phyloP scores from a whole-genome alignment of 2,888 invertebrate species.

The Calephelis perditalis region DNA sequence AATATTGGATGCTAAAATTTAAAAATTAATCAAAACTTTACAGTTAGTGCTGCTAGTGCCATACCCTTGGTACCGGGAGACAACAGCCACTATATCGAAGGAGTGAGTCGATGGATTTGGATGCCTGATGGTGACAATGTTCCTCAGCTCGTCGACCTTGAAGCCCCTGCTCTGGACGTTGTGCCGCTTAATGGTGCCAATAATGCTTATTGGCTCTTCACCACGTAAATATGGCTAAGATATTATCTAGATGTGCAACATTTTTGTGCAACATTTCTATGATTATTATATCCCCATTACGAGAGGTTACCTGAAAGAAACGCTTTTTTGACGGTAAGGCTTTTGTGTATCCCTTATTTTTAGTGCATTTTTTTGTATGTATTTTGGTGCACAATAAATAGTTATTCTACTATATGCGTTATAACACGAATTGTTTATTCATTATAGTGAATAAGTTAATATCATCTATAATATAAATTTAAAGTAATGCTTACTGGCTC shows the following conservation, averaged over 20 bases:
- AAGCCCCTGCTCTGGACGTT: conserved; percentile 40
- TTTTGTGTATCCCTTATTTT: background rate
- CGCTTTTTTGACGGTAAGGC: too few species aligned
- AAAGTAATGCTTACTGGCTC: conserved; percentile 46
- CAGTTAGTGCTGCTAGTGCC: conserved; percentile 46
- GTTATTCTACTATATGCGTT: background rate
- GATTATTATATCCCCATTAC: background rate
- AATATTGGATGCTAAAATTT: too few species aligned
- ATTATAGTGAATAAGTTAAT: too few species aligned
- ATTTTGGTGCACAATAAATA: background rate
- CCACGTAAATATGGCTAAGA: conserved; percentile 30
- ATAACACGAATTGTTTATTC: too few species aligned
- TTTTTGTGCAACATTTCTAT: background rate
- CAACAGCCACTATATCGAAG: conserved; percentile 64
- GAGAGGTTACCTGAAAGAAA: background rate
- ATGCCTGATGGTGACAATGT: conserved; percentile 59
- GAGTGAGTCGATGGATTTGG: conserved; percentile 63
- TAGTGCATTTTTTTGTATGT: conserved; percentile 20
- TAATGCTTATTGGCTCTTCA: conserved; percentile 45
- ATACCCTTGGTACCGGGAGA: conserved; percentile 51
- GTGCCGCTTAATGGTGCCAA: conserved; percentile 44
- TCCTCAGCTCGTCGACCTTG: conserved; percentile 53
- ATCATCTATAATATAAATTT: too few species aligned
- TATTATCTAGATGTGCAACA: background rate
- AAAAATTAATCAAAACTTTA: conserved; percentile 16